A percentile compares a stretch with the other conserved stretches of the same genome.
Conservation (phyloP, 2,888 invertebrate species). For the Orthosia cruda region DNA sequence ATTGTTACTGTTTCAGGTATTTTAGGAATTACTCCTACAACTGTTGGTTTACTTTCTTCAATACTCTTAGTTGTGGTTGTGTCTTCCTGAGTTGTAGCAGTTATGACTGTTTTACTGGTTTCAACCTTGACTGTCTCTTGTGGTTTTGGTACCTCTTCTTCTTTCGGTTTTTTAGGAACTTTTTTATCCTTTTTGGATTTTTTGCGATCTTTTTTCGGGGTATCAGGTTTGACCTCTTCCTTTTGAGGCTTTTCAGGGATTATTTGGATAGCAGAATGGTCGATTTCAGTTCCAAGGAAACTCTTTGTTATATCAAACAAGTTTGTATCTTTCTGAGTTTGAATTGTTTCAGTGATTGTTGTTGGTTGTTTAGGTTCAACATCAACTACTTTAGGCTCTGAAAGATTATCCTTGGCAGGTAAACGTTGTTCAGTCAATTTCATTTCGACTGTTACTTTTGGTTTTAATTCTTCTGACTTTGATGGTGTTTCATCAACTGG, state of each 20-base stretch:
- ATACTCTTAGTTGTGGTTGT: not conserved
- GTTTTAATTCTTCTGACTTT: slow-evolving; percentile 23
- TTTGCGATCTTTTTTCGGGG: slow-evolving; percentile 1
- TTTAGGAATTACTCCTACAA: slow-evolving; percentile 18
- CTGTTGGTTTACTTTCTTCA: slow-evolving; percentile 18
- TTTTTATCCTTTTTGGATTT: slow-evolving; percentile 4
- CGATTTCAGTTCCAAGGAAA: slow-evolving; percentile 53
- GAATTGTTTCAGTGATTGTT: slow-evolving; percentile 5
- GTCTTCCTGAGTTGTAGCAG: slow-evolving; percentile 1
- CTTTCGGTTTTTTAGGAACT: slow-evolving; percentile 10
- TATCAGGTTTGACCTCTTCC: not conserved
- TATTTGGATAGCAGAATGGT: slow-evolving; percentile 48
- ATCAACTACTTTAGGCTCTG: slow-evolving; percentile 19
- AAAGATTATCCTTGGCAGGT: slow-evolving; percentile 9
- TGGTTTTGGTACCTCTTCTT: slow-evolving; percentile 2
- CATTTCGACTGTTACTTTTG: slow-evolving; percentile 40
- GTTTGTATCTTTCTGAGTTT: slow-evolving; percentile 19
- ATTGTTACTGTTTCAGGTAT: slow-evolving; percentile 42
- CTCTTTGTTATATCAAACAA: slow-evolving; percentile 41
- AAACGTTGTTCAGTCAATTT: slow-evolving; percentile 36
- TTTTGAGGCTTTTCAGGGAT: slow-evolving; percentile 17
- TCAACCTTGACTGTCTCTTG: not conserved
- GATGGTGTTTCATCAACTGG: slow-evolving; percentile 12
- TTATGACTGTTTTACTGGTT: slow-evolving; percentile 7
- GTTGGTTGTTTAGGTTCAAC: slow-evolving; percentile 7